Conservation (phyloP, 1,140 invertebrate species). For the Apis dorsata region DNA sequence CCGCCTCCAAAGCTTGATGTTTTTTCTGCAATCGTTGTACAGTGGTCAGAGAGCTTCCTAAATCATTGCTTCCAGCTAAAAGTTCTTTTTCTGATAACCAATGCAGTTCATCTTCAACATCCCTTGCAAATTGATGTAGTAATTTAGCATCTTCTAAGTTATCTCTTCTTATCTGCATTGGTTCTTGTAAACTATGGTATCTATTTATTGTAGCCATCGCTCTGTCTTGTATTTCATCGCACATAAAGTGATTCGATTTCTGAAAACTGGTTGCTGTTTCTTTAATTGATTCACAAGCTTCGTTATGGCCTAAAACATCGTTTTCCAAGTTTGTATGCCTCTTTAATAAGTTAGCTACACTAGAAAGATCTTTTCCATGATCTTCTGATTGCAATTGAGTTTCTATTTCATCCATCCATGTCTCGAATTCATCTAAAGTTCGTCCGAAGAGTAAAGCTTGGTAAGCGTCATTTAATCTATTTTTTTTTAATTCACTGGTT, state of each 20-base stretch:
- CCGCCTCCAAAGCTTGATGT: conserved; percentile 92
- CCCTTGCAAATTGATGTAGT: conserved; percentile 91
- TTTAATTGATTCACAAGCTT: conserved; percentile 88
- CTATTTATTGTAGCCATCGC: conserved; percentile 86
- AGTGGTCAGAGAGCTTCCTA: conserved; percentile 90
- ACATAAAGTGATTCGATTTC: conserved; percentile 90
- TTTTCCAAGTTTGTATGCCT: conserved; percentile 91
- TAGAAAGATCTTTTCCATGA: conserved; percentile 91
- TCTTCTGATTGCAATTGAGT: conserved; percentile 90
- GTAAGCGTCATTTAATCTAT: conserved; percentile 95
- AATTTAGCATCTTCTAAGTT: conserved; percentile 93
- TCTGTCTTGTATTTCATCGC: conserved; percentile 89
- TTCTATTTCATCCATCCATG: conserved; percentile 95
- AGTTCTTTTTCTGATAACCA: conserved; percentile 94
- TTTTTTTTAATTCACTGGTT: conserved; percentile 91
- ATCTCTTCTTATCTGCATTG: conserved; percentile 92
- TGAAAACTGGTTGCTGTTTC: conserved; percentile 88
- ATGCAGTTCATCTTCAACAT: conserved; percentile 92
- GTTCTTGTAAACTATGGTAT: conserved; percentile 92
- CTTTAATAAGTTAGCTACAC: conserved; percentile 91
- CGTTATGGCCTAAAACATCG: conserved; percentile 89
- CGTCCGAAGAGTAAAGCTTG: conserved; percentile 92
- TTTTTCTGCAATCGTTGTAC: conserved; percentile 98
- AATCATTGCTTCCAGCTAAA: conserved; percentile 88
- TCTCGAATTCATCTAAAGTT: conserved; percentile 92